phyloP scores from a whole-genome alignment of 2,888 invertebrate genomes.

The Leucophenga maculata region DNA sequence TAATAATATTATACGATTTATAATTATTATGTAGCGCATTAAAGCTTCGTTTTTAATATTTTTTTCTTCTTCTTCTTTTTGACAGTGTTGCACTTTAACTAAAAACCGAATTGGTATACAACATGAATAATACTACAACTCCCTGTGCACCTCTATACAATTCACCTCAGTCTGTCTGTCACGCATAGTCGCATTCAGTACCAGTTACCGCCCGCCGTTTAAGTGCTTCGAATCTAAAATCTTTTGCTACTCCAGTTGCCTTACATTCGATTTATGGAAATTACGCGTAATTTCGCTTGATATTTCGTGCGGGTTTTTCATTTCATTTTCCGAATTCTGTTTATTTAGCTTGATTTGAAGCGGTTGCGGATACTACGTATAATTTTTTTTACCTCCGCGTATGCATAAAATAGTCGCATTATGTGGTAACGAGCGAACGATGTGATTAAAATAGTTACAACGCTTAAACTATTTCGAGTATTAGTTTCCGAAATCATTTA shows the following conservation, averaged over 20 bases:
- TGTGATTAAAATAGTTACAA: background rate
- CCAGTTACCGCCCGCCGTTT: background rate
- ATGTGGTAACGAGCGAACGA: slow-evolving; percentile 27
- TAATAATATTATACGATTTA: too few species aligned
- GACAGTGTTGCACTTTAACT: too few species aligned
- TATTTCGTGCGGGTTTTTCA: background rate
- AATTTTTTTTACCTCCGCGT: background rate
- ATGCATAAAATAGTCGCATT: background rate
- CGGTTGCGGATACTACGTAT: background rate
- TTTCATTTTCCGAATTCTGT: background rate
- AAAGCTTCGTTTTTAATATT: too few species aligned
- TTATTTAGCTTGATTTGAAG: slow-evolving; percentile 4
- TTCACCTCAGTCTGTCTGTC: background rate
- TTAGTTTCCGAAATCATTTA: slow-evolving; percentile 5
- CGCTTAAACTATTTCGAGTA: background rate
- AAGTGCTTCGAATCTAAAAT: background rate
- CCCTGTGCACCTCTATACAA: background rate
- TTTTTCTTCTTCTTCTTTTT: too few species aligned
- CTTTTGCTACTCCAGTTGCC: background rate
- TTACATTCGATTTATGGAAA: slow-evolving; percentile 12
- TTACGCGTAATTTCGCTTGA: slow-evolving; percentile 16
- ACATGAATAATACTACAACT: background rate
- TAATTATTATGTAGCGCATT: too few species aligned
- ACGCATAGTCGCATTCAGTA: background rate
- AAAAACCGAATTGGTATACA: background rate